Percentiles rank a stretch among this genome's conserved stretches.
Conservation (phyloP, 2,113 vertebrate species). For the Ameiurus melas region DNA sequence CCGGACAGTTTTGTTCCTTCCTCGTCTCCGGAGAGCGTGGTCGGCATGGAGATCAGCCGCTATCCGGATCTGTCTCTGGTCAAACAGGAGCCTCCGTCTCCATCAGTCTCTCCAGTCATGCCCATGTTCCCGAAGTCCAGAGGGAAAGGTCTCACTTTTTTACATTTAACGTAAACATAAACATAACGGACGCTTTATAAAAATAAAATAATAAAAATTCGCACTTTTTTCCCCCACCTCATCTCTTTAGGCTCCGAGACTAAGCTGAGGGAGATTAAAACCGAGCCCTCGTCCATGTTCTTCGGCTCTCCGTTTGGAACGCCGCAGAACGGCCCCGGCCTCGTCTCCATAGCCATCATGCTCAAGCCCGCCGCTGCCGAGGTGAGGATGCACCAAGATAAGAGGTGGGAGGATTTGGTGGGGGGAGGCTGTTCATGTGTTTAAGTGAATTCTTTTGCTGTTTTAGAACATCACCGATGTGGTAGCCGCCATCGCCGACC, state of each 20-base stretch:
- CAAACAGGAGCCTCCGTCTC: slow-evolving; percentile 89
- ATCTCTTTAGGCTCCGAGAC: slow-evolving; percentile 76
- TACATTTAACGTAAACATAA: neutral
- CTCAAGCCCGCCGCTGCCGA: slow-evolving; percentile 89
- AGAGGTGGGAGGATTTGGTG: neutral
- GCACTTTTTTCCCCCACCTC: neutral
- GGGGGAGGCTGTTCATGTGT: no score
- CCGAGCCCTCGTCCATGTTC: slow-evolving; percentile 76
- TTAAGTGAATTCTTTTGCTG: neutral
- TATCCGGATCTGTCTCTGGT: slow-evolving; percentile 89
- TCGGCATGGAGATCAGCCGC: slow-evolving; percentile 86
- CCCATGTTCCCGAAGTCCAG: slow-evolving; percentile 85
- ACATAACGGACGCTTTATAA: neutral
- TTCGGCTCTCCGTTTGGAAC: slow-evolving; percentile 78
- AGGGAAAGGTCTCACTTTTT: slow-evolving; percentile 74
- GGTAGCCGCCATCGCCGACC: slow-evolving; percentile 86
- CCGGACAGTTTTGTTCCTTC: slow-evolving; percentile 91
- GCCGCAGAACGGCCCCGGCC: slow-evolving; percentile 81
- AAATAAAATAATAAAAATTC: no score
- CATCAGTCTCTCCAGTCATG: slow-evolving; percentile 87
- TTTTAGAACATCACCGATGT: slow-evolving; percentile 85
- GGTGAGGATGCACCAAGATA: slow-evolving; percentile 69
- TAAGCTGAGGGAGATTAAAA: slow-evolving; percentile 85
- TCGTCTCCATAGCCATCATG: slow-evolving; percentile 95
- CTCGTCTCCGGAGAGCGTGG: slow-evolving; percentile 92